Conservation (phyloP, 2,113 vertebrate species). For the Aviceda subcristata region DNA sequence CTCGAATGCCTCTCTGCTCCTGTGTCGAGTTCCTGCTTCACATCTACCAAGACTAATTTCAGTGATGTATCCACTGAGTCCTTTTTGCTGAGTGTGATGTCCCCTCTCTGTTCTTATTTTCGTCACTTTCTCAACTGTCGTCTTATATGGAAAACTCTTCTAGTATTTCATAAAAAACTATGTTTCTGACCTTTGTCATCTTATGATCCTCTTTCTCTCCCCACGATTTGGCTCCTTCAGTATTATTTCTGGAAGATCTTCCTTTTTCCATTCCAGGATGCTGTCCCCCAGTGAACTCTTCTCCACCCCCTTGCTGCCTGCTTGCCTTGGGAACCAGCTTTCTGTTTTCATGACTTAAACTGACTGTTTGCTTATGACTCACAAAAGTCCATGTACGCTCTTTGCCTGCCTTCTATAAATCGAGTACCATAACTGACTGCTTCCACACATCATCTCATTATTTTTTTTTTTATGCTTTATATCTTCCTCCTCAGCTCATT, state of each 20-base stretch:
- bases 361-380: neutral
- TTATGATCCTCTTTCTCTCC: neutral
- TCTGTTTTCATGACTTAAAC: neutral
- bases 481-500: conserved; percentile 22
- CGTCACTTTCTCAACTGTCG: neutral
- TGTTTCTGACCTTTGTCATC: neutral
- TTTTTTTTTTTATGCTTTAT: conserved; percentile 4
- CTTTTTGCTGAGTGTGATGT: neutral
- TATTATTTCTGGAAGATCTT: neutral
- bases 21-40: neutral
- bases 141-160: neutral
- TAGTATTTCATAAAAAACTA: neutral
- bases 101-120: neutral
- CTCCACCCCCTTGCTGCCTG: neutral
- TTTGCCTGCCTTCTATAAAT: neutral
- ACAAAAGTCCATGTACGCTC: neutral
- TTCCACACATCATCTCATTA: neutral
- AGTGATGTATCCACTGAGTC: neutral
- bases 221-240: neutral
- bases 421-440: neutral
- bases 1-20: neutral
- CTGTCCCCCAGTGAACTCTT: neutral
- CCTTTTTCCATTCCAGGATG: neutral
- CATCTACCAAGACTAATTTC: too few species aligned
- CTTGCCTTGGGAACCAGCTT: neutral